Evolutionary conservation across 2,888 invertebrate species (phyloP), one percentile per base, ranked within the genome.

Genomic region (Drosophila kambysellisi): DNA sequence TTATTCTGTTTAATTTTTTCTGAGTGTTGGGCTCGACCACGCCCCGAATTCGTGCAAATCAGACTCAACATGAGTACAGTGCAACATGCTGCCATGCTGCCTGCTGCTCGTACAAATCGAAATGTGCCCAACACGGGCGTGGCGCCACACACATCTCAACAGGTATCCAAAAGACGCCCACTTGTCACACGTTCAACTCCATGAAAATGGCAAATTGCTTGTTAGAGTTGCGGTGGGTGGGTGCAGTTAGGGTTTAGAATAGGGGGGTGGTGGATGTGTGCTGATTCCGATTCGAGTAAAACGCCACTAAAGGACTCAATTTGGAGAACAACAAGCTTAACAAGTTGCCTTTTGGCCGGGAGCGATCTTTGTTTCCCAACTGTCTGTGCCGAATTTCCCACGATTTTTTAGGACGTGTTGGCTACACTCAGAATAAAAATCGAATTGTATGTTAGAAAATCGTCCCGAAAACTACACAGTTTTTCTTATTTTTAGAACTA

Each of bases 281-380:
- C 51, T 73, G 74, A 78, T 72, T 68, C 51, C 67, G 76, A 78
- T 68, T 66, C 67, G 56, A 85, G 59, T 76, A 63, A 86, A 79
- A 59, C 32, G 83, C 66, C 86, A 79, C 70, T 89, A 79, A 79
- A 76, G 65, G 71, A 56, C 76, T 86, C 90, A 84, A 90, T 90
- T 90, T 77, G 69, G 89, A 65, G 89, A 83, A 84, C 73, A 83
- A 83, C 90, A 83, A 90, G 83, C 89, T 88, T 88, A 86, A 84
- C 83, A 85, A 83, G 80, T 83, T 79, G 79, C 70, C 70, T 63
- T 67, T 54, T 60, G 66, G 66, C 80, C 65, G 41, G 56, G 51
- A 66, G 82, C 57, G 30, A 51, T 68, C 70, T 59, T 68, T 69
- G 60, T 72, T 77, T 66, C 50, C 56, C 35, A 30, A 43, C 12